phyloP scores from a whole-genome alignment of 2,888 invertebrate genomes.

The Synergus itoensis region DNA sequence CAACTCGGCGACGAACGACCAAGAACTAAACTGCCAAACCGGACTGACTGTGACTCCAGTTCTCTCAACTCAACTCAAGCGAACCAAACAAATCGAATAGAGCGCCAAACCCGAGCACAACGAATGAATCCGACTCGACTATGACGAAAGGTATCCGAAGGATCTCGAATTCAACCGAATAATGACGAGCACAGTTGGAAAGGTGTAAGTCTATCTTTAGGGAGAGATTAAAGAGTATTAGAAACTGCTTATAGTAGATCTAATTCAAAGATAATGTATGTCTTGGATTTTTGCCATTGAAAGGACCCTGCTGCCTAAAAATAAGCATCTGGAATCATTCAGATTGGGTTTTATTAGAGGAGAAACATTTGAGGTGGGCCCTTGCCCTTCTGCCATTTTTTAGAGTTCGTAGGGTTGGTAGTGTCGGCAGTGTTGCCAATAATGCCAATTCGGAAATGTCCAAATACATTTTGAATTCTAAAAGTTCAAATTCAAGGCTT shows the following conservation, averaged over 20 bases:
- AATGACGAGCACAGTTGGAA: neutral
- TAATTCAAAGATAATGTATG: neutral
- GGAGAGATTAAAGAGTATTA: neutral
- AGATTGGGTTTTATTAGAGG: neutral
- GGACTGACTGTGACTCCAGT: conserved; percentile 15
- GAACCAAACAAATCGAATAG: conserved; percentile 31
- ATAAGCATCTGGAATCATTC: neutral
- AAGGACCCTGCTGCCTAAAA: neutral
- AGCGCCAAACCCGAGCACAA: conserved; percentile 28
- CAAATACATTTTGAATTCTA: neutral
- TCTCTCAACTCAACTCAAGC: conserved; percentile 5
- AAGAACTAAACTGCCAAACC: conserved; percentile 50
- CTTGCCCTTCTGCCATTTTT: neutral
- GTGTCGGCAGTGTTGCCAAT: neutral
- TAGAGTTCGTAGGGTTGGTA: neutral
- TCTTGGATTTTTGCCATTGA: neutral
- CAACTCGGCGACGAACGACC: conserved; percentile 55
- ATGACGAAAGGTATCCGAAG: conserved; percentile 5
- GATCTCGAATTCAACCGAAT: neutral
- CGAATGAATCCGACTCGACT: conserved; percentile 17
- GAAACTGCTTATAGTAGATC: neutral
- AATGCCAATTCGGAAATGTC: too few species aligned
- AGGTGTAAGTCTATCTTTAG: neutral
- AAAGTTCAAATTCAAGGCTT: neutral
- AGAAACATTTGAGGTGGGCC: neutral